Conservation (phyloP, 1,140 invertebrate species). For the Chironomus striatipennis region DNA sequence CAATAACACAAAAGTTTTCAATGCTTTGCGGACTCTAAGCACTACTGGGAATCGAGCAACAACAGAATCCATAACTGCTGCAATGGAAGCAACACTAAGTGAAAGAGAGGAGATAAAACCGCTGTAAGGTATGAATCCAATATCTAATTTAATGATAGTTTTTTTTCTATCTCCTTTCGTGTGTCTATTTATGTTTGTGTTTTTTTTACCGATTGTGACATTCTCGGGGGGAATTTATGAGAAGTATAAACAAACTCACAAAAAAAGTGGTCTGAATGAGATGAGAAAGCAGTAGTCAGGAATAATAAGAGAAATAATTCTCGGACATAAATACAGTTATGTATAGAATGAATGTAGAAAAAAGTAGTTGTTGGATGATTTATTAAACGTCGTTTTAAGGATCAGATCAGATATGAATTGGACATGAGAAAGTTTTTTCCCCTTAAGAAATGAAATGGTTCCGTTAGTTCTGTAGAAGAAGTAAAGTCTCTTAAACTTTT, state of each 20-base stretch:
- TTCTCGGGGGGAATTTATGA: neutral
- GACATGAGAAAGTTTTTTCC: neutral
- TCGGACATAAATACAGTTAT: neutral
- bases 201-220: neutral
- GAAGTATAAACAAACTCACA: neutral
- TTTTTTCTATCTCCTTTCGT: neutral
- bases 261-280: neutral
- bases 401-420: conserved; percentile 18
- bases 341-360: too few relatives aligned
- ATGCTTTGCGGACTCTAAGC: neutral
- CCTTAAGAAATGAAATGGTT: too few relatives aligned
- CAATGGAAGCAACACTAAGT: neutral
- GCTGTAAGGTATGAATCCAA: conserved; percentile 22
- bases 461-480: too few relatives aligned
- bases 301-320: too few relatives aligned
- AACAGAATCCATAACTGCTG: neutral
- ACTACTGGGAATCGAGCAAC: neutral
- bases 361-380: conserved; percentile 1
- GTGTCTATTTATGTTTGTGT: too few relatives aligned
- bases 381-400: conserved; percentile 21
- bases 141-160: conserved; percentile 24
- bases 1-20: neutral
- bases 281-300: neutral
- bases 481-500: neutral
- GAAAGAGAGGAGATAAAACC: neutral